phyloP scores from a whole-genome alignment of 2,888 invertebrate species.

The Pandemis corylana region DNA sequence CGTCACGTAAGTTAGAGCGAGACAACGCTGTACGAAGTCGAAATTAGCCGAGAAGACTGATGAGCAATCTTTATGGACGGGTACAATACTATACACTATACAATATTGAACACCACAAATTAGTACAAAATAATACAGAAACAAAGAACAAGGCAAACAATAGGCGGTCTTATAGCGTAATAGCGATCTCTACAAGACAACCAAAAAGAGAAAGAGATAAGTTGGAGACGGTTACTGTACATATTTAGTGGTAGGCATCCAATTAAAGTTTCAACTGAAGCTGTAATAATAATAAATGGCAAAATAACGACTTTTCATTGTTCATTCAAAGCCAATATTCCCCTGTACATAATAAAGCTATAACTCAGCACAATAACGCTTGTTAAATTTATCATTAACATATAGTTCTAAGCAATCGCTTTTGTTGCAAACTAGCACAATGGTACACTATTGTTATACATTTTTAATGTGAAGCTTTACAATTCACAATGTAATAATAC shows the following conservation, averaged over 20 bases:
- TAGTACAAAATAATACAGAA: too few relatives aligned
- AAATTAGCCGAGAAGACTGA: too few relatives aligned
- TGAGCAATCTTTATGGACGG: too few relatives aligned
- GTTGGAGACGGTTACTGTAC: background rate
- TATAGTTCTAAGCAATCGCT: background rate
- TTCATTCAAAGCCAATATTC: slow-evolving; percentile 7
- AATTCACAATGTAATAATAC: background rate
- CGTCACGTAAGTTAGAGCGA: too few relatives aligned
- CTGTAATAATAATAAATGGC: background rate
- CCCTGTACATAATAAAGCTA: slow-evolving; percentile 3
- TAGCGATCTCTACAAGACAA: too few relatives aligned
- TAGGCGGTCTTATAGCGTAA: too few relatives aligned
- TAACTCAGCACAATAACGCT: background rate
- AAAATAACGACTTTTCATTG: background rate
- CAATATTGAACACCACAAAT: too few relatives aligned
- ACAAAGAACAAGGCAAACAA: too few relatives aligned
- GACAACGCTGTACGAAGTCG: too few relatives aligned
- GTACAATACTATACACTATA: too few relatives aligned
- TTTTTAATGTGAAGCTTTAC: slow-evolving; percentile 1
- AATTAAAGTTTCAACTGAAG: background rate
- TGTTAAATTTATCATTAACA: background rate
- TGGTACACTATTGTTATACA: background rate
- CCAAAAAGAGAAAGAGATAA: too few relatives aligned
- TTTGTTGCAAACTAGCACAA: background rate
- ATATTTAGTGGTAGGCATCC: background rate